Conservation (phyloP, 1,140 invertebrate species). For the Neoseiulus cucumeris region DNA sequence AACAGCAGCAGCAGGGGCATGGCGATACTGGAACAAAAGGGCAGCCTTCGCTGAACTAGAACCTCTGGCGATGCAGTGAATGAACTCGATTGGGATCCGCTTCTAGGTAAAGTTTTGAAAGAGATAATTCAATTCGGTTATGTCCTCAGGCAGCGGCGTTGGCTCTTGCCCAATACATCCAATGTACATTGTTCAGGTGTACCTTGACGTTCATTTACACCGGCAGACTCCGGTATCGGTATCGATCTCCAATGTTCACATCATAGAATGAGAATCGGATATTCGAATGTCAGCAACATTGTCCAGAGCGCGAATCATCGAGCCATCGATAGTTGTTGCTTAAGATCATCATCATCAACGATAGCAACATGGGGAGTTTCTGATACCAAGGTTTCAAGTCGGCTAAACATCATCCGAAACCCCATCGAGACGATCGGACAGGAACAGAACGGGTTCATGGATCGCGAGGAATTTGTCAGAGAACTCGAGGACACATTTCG, state of each 20-base stretch:
- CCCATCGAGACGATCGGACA: too few relatives aligned
- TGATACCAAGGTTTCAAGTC: too few relatives aligned
- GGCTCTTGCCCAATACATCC: neutral
- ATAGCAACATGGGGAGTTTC: too few relatives aligned
- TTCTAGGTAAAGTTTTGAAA: neutral
- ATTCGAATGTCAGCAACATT: too few relatives aligned
- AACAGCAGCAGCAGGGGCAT: neutral
- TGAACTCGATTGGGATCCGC: neutral
- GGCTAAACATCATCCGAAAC: too few relatives aligned
- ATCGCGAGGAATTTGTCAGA: neutral
- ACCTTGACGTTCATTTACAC: neutral
- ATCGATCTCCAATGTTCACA: too few relatives aligned
- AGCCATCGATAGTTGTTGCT: too few relatives aligned
- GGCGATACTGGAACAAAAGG: neutral
- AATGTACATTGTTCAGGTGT: neutral
- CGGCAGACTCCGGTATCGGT: too few relatives aligned
- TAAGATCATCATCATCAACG: too few relatives aligned
- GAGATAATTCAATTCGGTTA: neutral
- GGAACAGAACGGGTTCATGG: too few relatives aligned
- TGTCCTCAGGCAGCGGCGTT: neutral
- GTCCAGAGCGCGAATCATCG: too few relatives aligned
- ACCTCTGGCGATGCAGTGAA: neutral
- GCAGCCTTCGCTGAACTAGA: neutral
- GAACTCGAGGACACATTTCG: neutral
- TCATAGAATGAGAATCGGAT: too few relatives aligned